Conservation (phyloP, 2,888 invertebrate genomes). For the Saturnia pavonia region DNA sequence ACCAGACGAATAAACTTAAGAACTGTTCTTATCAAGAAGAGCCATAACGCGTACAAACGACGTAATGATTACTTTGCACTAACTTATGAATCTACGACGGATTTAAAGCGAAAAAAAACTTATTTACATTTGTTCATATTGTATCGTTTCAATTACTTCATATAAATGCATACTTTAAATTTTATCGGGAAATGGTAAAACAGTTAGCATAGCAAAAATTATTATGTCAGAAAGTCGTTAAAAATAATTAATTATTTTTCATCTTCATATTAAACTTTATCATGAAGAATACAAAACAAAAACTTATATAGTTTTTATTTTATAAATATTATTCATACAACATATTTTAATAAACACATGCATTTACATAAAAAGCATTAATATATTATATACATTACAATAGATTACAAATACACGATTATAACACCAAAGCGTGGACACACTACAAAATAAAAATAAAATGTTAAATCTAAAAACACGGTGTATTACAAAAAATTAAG, state of each 20-base stretch:
- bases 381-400: conserved; percentile 33
- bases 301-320: background rate
- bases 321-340: background rate
- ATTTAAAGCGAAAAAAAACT: background rate
- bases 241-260: background rate
- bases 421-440: conserved; percentile 26
- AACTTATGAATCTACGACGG: background rate
- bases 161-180: background rate
- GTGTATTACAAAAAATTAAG: conserved; percentile 8
- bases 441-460: conserved; percentile 3
- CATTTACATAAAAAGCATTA: conserved; percentile 31
- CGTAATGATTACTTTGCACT: background rate
- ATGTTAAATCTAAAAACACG: background rate
- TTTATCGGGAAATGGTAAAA: background rate
- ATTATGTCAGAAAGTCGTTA: background rate
- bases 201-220: background rate
- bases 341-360: conserved; percentile 21
- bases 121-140: background rate
- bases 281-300: background rate
- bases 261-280: background rate
- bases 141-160: background rate
- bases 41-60: conserved; percentile 1
- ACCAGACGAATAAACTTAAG: conserved; percentile 53
- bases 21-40: background rate
- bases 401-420: conserved; percentile 16